These are phyloP conservation scores for Nephrotoma guestfalica DNA, from an alignment of 2,888 invertebrate species.

Conservation along the genomic window DNA sequence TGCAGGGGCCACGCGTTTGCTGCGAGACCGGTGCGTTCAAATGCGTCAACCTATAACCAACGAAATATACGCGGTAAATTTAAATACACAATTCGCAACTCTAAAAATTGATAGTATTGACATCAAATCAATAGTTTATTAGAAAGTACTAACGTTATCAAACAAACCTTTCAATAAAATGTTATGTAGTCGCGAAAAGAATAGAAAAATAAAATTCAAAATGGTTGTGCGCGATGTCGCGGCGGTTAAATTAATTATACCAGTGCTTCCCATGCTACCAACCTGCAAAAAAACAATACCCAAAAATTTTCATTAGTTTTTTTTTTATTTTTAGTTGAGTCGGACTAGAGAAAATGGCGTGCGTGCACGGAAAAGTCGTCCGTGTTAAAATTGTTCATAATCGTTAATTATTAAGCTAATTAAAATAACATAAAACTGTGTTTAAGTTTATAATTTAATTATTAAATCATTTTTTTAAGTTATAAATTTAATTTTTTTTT, in stretches of 20 bases:
- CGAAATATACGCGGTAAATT: no score
- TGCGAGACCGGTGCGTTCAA: no score
- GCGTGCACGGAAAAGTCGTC: conserved; percentile 6
- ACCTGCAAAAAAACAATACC: not conserved
- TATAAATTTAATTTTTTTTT: not conserved
- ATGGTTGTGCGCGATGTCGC: not conserved
- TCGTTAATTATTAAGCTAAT: conserved; percentile 6
- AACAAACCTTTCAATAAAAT: no score
- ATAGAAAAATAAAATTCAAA: not conserved
- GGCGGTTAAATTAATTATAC: not conserved
- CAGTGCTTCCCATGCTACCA: not conserved
- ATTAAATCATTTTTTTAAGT: not conserved
- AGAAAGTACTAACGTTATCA: no score
- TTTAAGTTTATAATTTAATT: not conserved
- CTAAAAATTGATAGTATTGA: no score
- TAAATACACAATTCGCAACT: no score
- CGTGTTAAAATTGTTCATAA: conserved; percentile 9
- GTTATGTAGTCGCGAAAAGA: no score
- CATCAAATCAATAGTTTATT: no score
- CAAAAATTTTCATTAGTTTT: not conserved
- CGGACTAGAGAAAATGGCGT: conserved; percentile 10
- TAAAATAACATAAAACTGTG: conserved; percentile 4
- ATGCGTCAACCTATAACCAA: no score
- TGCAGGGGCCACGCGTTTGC: no score
- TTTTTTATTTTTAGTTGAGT: not conserved